Evolutionary conservation across 2,797 vertebrate genomes (phyloP).

Genomic region (Dendrocincla fuliginosa): DNA sequence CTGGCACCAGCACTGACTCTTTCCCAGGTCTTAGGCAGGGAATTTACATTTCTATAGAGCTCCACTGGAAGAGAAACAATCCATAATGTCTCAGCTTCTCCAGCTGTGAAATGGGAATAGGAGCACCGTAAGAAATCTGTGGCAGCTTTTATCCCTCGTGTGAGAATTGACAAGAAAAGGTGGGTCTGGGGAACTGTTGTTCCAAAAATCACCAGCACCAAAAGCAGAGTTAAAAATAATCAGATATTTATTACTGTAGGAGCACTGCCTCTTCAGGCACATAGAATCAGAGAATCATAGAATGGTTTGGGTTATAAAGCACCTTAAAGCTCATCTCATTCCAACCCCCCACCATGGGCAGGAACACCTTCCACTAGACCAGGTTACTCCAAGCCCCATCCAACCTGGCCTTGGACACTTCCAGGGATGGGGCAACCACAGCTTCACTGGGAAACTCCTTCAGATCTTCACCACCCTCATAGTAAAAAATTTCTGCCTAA

Average conservation of each 20-base stretch:
- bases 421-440: neutral
- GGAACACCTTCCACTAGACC: rapidly evolving
- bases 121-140: neutral
- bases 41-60: slow-evolving; percentile 43
- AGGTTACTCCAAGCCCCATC: rapidly evolving
- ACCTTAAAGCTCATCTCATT: neutral
- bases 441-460: neutral
- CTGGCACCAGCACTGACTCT: neutral
- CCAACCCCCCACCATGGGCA: neutral
- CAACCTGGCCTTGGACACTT: neutral
- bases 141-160: neutral
- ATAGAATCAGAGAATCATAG: neutral
- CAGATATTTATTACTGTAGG: neutral
- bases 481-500: neutral
- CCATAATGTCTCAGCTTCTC: neutral
- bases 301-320: neutral
- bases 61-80: slow-evolving; percentile 2
- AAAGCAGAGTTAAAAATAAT: neutral
- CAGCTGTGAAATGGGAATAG: slow-evolving; percentile 12
- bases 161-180: neutral
- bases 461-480: neutral
- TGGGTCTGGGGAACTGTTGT: neutral
- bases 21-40: neutral
- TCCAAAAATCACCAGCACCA: neutral
- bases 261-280: neutral